Evolutionary conservation across 1,140 invertebrate genomes (phyloP).

Genomic region (Myzus persicae): DNA sequence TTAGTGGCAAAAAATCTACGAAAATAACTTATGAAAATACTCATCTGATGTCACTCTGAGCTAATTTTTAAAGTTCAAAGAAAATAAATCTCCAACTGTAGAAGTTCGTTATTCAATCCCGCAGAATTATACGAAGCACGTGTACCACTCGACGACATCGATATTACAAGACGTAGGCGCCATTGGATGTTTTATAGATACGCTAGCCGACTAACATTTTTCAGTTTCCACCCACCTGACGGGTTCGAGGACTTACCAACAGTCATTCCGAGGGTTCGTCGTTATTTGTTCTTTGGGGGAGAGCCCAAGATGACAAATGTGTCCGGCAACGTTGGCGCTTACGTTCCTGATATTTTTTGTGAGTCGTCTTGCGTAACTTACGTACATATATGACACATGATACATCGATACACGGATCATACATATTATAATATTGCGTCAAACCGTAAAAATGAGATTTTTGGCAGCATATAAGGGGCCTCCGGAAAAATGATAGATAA

Average conservation of each 20-base stretch:
- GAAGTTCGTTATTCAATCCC: not conserved
- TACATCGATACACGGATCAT: not conserved
- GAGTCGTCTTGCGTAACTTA: not conserved
- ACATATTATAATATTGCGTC: not conserved
- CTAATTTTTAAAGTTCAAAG: not conserved
- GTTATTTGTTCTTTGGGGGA: not conserved
- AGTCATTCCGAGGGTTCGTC: not conserved
- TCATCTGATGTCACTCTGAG: not conserved
- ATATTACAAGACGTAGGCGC: not conserved
- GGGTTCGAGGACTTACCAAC: not conserved
- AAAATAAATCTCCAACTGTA: not conserved
- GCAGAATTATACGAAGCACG: not conserved
- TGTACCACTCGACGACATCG: not conserved
- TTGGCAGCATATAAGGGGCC: not conserved
- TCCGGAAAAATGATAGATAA: not conserved
- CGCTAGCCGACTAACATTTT: not conserved
- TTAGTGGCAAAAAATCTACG: no score
- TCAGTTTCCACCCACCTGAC: not conserved
- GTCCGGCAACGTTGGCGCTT: not conserved
- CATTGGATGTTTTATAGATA: not conserved
- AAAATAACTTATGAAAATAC: not conserved
- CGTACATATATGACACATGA: not conserved
- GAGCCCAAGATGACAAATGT: not conserved
- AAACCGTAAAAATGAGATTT: not conserved
- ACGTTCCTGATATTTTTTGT: not conserved